Base-by-base conservation (phyloP, 1,140 invertebrate species). In the Panagrolaimus sp. region DNA sequence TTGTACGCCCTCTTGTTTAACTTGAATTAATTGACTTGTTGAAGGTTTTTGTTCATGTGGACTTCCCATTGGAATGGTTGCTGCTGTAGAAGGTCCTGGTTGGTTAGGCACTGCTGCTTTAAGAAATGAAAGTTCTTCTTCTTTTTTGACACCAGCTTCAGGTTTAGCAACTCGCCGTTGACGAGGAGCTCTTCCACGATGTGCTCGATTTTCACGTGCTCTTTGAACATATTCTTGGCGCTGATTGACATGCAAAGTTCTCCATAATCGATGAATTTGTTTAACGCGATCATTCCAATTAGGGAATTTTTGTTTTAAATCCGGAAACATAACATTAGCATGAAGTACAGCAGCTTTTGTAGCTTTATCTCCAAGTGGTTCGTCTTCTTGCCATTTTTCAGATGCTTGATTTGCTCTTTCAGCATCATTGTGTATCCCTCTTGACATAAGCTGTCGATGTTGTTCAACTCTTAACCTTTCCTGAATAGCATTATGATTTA, bases 321-420 rank as follows among this genome's bases (percentile, higher is more conserved):
- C 91, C 0, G 92, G 90, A 86, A 95, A 91, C 82, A 91, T 92
- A 0, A 92, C 88, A 85, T 98, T 98, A 5, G 93, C 91, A 85
- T 96, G 98, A 0, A 98, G 86, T 0, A 98, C 92, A 0, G 92
- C 90, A 0, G 95, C 95, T 83, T 96, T 97, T 0, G 96, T 98
- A 0, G 96, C 93, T 74, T 89, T 89, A 45, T 87, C 85, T 3
- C 94, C 96, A 25, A 98, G 85, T 70, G 89, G 88, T 86, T 98
- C 96, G 83, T 98, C 96, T 20, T 89, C 89, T 83, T 96, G 91
- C 92, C 96, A 96, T 38, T 86, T 93, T 96, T 74, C 86, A 90
- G 88, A 84, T 92, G 91, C 84, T 90, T 92, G 82, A 89, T 89
- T 27, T 88, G 84, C 1, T 38, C 31, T 2, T 38, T 38, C 31